Conservation (phyloP, 2,797 vertebrate species). For the Centroberyx gerrardi region DNA sequence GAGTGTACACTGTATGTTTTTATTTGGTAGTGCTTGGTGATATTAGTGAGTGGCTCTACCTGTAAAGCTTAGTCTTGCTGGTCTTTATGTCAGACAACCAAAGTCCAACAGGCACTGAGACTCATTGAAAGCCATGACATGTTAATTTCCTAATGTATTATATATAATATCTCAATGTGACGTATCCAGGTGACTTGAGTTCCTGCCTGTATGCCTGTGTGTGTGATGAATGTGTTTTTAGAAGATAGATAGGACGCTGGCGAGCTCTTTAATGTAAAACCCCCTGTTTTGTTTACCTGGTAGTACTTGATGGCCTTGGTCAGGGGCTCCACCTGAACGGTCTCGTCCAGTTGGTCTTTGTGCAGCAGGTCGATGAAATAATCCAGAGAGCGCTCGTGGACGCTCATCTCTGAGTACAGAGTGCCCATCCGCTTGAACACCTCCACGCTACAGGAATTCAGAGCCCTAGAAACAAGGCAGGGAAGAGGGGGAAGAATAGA, state of each 20-base stretch:
- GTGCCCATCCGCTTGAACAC: slow-evolving; percentile 95
- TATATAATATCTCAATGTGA: too few species aligned
- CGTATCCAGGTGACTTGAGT: neutral
- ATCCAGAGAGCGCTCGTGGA: slow-evolving; percentile 96
- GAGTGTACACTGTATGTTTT: too few species aligned
- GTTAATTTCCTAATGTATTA: too few species aligned
- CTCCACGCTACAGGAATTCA: slow-evolving; percentile 91
- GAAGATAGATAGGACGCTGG: neutral
- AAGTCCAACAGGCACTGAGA: too few species aligned
- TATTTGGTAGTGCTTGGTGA: too few species aligned
- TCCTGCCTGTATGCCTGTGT: neutral
- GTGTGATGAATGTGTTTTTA: neutral
- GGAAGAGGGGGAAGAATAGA: neutral
- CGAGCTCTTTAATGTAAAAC: neutral
- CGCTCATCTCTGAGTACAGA: slow-evolving; percentile 96
- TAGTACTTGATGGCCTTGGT: slow-evolving; percentile 98
- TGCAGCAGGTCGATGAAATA: slow-evolving; percentile 96
- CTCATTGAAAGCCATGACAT: too few species aligned
- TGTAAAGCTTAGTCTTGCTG: neutral
- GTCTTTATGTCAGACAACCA: neutral
- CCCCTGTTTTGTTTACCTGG: slow-evolving; percentile 85
- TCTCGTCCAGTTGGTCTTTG: slow-evolving; percentile 98
- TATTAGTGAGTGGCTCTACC: too few species aligned
- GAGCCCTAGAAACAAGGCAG: slow-evolving; percentile 82
- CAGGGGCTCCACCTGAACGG: slow-evolving; percentile 94